These are phyloP conservation scores for Mimachlamys varia DNA, from an alignment of 2,888 invertebrate genomes.

Conservation along the genomic window DNA sequence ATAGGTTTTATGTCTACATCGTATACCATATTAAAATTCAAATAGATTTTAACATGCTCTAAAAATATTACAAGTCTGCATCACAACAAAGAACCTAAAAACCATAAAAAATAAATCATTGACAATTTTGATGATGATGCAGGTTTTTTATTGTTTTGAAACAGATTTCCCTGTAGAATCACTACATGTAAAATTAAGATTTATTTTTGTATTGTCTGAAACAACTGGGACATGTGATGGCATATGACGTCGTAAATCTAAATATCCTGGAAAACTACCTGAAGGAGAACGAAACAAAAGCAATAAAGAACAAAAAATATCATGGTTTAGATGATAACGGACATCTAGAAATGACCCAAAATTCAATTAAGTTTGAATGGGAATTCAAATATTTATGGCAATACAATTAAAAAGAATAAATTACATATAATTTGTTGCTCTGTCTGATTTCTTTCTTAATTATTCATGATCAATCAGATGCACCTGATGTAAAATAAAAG, in stretches of 20 bases:
- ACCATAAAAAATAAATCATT: neutral
- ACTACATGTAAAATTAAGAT: neutral
- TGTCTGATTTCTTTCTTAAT: neutral
- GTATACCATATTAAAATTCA: no score
- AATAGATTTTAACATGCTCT: no score
- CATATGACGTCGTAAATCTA: neutral
- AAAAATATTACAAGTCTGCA: neutral
- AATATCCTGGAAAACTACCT: neutral
- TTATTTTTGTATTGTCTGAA: neutral
- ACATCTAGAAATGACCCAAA: neutral
- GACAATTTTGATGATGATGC: neutral
- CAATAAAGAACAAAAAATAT: neutral
- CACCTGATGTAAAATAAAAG: neutral
- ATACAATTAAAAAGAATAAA: neutral
- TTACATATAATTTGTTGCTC: neutral
- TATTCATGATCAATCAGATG: slow-evolving; percentile 19
- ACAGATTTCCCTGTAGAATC: slow-evolving; percentile 17
- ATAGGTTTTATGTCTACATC: no score
- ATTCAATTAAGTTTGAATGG: neutral
- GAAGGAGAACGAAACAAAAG: neutral
- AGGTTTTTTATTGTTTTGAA: neutral
- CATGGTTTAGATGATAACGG: neutral
- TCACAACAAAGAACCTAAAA: neutral
- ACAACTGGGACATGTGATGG: neutral
- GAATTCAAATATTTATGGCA: neutral